Percentiles rank a stretch among this genome's conserved stretches.
phyloP scores from a whole-genome alignment of 2,797 vertebrate species.

The Hydrophis major region DNA sequence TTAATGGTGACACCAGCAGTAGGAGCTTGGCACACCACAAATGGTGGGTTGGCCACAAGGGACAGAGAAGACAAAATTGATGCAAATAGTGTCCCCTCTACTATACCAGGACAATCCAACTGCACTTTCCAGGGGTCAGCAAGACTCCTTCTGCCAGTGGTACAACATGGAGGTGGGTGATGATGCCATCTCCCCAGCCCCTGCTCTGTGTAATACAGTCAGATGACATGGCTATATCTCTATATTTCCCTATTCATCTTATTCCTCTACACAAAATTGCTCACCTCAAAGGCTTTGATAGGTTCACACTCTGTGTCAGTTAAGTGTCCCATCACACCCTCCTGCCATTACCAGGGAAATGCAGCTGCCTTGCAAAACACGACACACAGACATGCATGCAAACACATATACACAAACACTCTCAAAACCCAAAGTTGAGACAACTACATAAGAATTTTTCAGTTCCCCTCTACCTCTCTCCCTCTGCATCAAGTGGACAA shows the following conservation, averaged over 20 bases:
- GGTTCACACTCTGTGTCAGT: not conserved
- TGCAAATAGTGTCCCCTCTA: not conserved
- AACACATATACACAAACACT: not conserved
- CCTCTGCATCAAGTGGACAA: not conserved
- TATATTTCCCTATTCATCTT: not conserved
- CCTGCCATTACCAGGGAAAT: not conserved
- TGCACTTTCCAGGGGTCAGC: not conserved
- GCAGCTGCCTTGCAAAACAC: constrained; percentile 15
- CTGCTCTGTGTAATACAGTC: not conserved
- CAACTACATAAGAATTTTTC: not conserved
- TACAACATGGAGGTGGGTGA: not conserved
- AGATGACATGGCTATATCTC: not conserved
- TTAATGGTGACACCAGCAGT: not conserved
- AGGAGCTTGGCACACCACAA: too few species aligned
- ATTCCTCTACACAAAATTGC: not conserved
- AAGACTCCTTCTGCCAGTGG: not conserved
- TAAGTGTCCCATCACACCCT: not conserved
- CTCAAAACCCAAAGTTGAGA: not conserved
- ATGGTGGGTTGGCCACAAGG: not conserved
- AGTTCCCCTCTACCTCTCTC: not conserved
- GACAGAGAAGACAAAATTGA: not conserved
- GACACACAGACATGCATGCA: not conserved
- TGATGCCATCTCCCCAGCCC: not conserved
- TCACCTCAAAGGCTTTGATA: not conserved
- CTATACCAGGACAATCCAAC: not conserved